Evolutionary conservation across 2,797 vertebrate species (phyloP), one percentile per base, ranked within the genome.

Genomic region (Rhynchotus rufescens): DNA sequence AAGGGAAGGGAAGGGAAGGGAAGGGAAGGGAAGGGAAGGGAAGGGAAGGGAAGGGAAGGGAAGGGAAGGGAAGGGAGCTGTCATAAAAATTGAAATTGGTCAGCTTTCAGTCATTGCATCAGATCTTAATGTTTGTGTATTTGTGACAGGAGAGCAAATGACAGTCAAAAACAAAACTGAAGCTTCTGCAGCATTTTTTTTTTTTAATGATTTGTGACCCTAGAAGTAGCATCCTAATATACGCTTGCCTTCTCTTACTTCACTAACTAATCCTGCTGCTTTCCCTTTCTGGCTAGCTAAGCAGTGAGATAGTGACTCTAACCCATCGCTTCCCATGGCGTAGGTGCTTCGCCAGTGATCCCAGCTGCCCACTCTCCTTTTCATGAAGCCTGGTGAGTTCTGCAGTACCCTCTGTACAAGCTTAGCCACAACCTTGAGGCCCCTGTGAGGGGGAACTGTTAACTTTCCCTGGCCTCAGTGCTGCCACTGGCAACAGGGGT

Each of bases 181-280:
- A 80, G 59, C 42, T 26, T 61, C n/a, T 65, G 44, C 32, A 71
- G 16, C 44, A 21, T 0, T 0, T 77, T 44, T 73, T 82, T 12
- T 21, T 61, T 60, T n/a, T n/a, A n/a, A 61, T 80, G 22, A 16
- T 4, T 15, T 72, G 2, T 10, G 13, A 44, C 1, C 0, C 25
- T 74, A 57, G 45, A 11, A 44, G 26, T 25, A 77, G n/a, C 51
- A 79, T 32, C 30, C 19, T 47, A 51, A 76, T 11, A 62, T 5
- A 30, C 0, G 26, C 16, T 14, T 57, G 40, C 21, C 47, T 82
- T 71, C 72, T 86, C 72, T 30, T 79, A 60, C 79, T 80, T 82
- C 30, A 19, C 22, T 45, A 71, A 64, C 10, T 1, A 4, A 4
- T 21, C 54, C 84, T 73, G 26, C 15, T 72, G 8, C 28, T 74